phyloP scores from a whole-genome alignment of 2,113 vertebrate genomes.

The Grammomys surdaster region DNA sequence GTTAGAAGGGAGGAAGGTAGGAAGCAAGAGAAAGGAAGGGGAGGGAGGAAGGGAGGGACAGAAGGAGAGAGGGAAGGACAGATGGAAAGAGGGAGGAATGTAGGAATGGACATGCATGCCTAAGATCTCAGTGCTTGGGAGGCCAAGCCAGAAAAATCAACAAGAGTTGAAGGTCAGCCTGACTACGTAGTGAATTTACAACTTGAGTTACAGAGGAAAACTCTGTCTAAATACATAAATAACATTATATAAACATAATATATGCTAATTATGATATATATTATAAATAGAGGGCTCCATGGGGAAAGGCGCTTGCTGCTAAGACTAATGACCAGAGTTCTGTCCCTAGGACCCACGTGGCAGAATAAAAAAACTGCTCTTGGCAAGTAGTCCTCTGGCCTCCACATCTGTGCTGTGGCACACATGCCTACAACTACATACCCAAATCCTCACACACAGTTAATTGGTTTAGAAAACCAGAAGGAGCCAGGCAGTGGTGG shows the following conservation, averaged over 20 bases:
- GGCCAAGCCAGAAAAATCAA: neutral
- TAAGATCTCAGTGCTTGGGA: neutral
- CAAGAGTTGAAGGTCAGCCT: neutral
- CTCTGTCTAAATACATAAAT: neutral
- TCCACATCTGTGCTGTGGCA: neutral
- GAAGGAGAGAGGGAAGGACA: neutral
- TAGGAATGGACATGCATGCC: neutral
- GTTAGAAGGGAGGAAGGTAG: neutral
- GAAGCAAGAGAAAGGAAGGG: neutral
- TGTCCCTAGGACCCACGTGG: too few relatives aligned
- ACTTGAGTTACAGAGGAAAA: neutral
- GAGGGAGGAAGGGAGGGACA: too few relatives aligned
- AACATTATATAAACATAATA: neutral
- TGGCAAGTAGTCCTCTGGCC: neutral
- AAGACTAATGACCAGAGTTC: neutral
- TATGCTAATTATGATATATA: neutral
- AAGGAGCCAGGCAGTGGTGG: neutral
- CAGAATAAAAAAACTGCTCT: neutral
- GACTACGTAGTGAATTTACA: neutral
- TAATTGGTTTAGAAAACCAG: neutral
- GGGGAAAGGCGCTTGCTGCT: neutral
- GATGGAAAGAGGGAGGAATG: neutral
- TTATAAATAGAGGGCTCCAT: neutral
- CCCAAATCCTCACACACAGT: neutral
- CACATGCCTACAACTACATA: neutral